These are phyloP conservation scores for Pseudeuparius sepicola DNA, from an alignment of 2,888 invertebrate species.

Conservation along the genomic window DNA sequence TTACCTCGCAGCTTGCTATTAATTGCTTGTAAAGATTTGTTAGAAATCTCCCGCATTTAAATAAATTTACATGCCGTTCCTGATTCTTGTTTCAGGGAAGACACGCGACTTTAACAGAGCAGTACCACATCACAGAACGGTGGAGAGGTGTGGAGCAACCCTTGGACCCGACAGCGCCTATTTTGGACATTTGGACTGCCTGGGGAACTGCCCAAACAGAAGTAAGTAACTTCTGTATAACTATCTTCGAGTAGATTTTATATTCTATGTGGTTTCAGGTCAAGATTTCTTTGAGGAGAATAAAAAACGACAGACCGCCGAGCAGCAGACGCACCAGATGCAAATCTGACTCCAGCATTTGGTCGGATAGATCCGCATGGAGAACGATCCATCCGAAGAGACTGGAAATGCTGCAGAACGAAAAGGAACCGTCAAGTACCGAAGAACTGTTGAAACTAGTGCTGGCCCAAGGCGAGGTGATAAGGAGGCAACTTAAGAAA, in stretches of 20 bases:
- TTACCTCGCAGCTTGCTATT: too few species aligned
- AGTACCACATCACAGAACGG: slow-evolving; percentile 65
- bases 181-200: slow-evolving; percentile 68
- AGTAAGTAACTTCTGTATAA: slow-evolving; percentile 35
- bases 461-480: slow-evolving; percentile 50
- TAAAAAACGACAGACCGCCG: slow-evolving; percentile 34
- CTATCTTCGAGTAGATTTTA: background rate
- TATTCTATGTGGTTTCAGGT: slow-evolving; percentile 28
- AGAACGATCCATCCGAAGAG: slow-evolving; percentile 40
- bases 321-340: slow-evolving; percentile 34
- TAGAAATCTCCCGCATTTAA: too few species aligned
- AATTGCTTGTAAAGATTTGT: too few species aligned
- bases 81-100: slow-evolving; percentile 36
- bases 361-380: slow-evolving; percentile 35
- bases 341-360: slow-evolving; percentile 35
- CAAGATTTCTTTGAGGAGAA: slow-evolving; percentile 38
- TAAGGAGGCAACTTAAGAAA: slow-evolving; percentile 41
- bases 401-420: slow-evolving; percentile 35
- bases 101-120: slow-evolving; percentile 33
- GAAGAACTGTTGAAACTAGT: slow-evolving; percentile 47
- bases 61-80: too few species aligned
- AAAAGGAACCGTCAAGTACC: slow-evolving; percentile 39
- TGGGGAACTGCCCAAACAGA: slow-evolving; percentile 66
- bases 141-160: slow-evolving; percentile 71
- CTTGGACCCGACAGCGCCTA: slow-evolving; percentile 58